Base-by-base conservation (phyloP, 2,888 invertebrate genomes). In the Nomada hirtipes region DNA sequence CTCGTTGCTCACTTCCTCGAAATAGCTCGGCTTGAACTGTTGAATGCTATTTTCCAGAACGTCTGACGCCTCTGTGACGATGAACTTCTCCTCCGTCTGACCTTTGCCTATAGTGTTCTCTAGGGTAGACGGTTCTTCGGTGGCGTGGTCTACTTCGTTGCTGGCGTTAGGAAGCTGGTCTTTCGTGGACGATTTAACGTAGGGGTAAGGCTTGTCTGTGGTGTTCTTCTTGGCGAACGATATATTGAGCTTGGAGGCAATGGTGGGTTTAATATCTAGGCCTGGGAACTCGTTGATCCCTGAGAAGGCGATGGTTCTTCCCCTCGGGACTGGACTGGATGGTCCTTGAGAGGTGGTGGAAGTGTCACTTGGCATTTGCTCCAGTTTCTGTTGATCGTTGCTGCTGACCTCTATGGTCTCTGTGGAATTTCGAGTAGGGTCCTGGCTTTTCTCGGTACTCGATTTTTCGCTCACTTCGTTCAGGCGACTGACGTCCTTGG, bases 61-160 rank as follows among this genome's bases (percentile, higher is more conserved):
- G n/a, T 88, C 88, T 2, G 91, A 90, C 1, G 92, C 79, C 71
- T 92, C 91, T 0, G 91, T 91, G 0, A 90, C 86, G 13, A 89
- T 68, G 11, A 86, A 82, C 59, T 91, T 89, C 52, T 88, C 88
- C n/a, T 89, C 89, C 0, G 85, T 78, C 4, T 88, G 76, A 0
- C 77, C 82, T 44, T 73, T 82, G 2, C 88, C 90, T 11, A 93
- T 92, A 3, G 91, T 91, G 68, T 93, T 93, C 63, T 92, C 92
- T 11, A 87, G 84, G 3, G 91, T 85, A 0, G 88, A 89, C 0
- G 84, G 82, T 61, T 91, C 92, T 29, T 91, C 88, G 1, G 86
- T 88, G 0, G 74, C 69, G 4, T 74, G 69, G 11, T 73, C 67
- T 1, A 73, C 70, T 13, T 73, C 67, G 18, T 76, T 52, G 18